Evolutionary conservation across 2,113 vertebrate genomes (phyloP).

Genomic region (Axis porcinus): DNA sequence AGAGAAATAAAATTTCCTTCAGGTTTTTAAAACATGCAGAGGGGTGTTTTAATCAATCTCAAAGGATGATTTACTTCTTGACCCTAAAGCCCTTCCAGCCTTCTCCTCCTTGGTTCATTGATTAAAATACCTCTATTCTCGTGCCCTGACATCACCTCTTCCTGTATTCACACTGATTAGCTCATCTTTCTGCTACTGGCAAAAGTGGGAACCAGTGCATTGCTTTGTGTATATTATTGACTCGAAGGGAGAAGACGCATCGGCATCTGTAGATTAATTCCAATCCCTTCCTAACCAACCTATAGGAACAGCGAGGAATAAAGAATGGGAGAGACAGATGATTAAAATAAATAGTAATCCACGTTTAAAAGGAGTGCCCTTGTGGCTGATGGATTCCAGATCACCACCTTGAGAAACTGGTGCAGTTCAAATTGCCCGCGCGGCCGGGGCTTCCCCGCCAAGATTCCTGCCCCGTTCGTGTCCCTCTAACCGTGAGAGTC

Average conservation of each 20-base stretch:
- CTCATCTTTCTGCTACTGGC: neutral
- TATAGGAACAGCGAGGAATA: neutral
- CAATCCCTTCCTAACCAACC: neutral
- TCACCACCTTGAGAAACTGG: conserved; percentile 48
- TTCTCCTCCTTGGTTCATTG: conserved; percentile 33
- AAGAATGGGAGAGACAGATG: neutral
- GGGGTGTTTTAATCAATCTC: conserved; percentile 59
- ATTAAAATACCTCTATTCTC: conserved; percentile 19
- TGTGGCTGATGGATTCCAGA: neutral
- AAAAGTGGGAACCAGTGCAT: neutral
- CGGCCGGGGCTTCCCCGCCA: neutral
- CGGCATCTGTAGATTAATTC: neutral
- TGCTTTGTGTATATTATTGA: neutral
- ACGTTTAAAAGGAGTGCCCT: conserved; percentile 72
- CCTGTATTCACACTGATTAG: neutral
- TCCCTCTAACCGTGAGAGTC: neutral
- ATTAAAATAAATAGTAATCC: conserved; percentile 56
- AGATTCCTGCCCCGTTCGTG: neutral
- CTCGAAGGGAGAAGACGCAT: neutral
- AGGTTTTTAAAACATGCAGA: conserved; percentile 63
- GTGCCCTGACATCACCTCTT: neutral
- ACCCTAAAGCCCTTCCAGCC: conserved; percentile 14
- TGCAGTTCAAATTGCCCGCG: neutral
- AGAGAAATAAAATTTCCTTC: conserved; percentile 71
- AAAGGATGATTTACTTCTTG: conserved; percentile 63